Base-by-base conservation (phyloP, 2,113 vertebrate species). In the Rhabdornis inornatus region DNA sequence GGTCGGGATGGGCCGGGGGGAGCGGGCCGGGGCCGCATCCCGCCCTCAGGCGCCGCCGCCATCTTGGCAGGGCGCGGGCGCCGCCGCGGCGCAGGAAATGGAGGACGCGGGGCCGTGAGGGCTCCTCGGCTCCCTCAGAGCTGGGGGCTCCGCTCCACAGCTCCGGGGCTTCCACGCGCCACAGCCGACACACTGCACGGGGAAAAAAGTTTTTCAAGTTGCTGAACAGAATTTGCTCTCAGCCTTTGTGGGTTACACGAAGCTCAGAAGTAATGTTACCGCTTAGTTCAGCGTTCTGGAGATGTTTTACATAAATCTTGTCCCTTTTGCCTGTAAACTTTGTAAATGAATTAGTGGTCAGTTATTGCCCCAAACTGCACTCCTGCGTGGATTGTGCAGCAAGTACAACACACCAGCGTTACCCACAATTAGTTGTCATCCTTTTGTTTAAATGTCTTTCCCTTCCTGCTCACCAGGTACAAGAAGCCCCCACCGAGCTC, bases 121-220 rank as follows among this genome's bases (percentile, higher is more conserved):
- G 56, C 28, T 28, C 12, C 17, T 55, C 15, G 28, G 39, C n/a
- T n/a, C 33, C 55, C 25, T 9, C 61, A 25, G 65, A 24, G 24
- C n/a, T 2, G 2, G 2, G 45, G 33, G 64, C 64, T 16, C 56
- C 28, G 45, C 63, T 21, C 53, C 1, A 0, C 39, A 0, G 0
- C 15, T 39, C 37, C 52, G 9, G 20, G 15, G 20, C 30, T 20
- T 7, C 8, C n/a, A 1, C 39, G 8, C 19, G 6, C 20, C 0
- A 0, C 35, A 4, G 53, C n/a, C 27, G 2, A 2, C 6, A 20
- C 5, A 1, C 21, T 2, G n/a, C 0, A 11, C 10, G 11, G 13
- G 10, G 13, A 3, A 11, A 20, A 33, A 39, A 4, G 33, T 4
- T 9, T 2, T 11, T 20, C 1, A 3, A 39, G 12, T 24, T 35